Conservation (phyloP, 2,113 vertebrate genomes). For the Burhinus bistriatus region DNA sequence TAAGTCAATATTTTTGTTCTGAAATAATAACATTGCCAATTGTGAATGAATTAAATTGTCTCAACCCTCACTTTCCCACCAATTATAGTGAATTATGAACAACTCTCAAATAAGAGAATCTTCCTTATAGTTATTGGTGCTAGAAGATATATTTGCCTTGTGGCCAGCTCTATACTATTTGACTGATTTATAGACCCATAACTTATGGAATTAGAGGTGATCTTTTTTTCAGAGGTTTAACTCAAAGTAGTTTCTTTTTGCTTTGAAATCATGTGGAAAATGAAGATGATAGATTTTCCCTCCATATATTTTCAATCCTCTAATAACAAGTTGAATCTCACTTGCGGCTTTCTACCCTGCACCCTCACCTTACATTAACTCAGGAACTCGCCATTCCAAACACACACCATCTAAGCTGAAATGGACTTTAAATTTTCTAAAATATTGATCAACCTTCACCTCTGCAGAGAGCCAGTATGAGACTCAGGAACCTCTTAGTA, state of each 20-base stretch:
- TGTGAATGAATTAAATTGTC: constrained; percentile 49
- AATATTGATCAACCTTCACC: neutral
- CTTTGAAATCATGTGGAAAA: constrained; percentile 55
- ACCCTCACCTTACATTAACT: neutral
- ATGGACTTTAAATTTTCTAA: neutral
- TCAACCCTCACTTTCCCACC: constrained; percentile 34
- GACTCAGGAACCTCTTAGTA: neutral
- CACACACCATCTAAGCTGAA: neutral
- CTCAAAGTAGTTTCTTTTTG: constrained; percentile 4
- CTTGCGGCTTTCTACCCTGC: constrained; percentile 5
- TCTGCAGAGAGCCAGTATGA: neutral
- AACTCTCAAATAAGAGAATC: neutral
- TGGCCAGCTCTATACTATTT: neutral
- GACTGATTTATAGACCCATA: constrained; percentile 62
- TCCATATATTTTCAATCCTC: constrained; percentile 35
- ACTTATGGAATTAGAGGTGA: constrained; percentile 41
- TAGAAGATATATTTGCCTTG: constrained; percentile 48
- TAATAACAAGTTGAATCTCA: constrained; percentile 15
- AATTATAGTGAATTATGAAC: constrained; percentile 63
- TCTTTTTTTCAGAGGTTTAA: constrained; percentile 44
- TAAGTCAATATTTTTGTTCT: neutral
- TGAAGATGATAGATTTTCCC: constrained; percentile 28
- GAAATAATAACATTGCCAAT: constrained; percentile 19
- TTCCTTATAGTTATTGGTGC: neutral
- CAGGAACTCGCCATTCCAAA: neutral